phyloP scores from a whole-genome alignment of 1,140 invertebrate species.

The Hylaeus volcanicus region DNA sequence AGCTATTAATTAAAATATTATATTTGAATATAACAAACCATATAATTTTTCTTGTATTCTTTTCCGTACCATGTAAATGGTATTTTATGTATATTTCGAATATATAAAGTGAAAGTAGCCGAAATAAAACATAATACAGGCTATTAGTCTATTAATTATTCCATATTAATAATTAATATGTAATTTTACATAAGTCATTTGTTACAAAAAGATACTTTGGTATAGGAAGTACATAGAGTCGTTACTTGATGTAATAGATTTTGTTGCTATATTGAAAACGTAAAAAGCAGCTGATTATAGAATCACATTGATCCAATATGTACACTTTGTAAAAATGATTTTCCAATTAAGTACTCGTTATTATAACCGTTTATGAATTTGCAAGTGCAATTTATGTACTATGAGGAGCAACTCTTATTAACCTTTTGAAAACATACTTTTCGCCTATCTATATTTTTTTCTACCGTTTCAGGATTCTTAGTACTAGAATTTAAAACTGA shows the following conservation, averaged over 20 bases:
- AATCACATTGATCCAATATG: constrained; percentile 43
- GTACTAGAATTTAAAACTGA: background rate
- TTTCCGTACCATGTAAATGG: background rate
- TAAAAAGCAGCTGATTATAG: constrained; percentile 31
- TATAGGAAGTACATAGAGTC: constrained; percentile 33
- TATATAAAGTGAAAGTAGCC: background rate
- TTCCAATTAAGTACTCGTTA: constrained; percentile 31
- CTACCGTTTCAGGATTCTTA: background rate
- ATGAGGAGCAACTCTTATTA: constrained; percentile 2
- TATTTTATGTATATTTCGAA: background rate
- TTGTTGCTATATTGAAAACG: constrained; percentile 17
- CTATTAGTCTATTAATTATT: constrained; percentile 10
- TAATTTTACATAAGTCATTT: constrained; percentile 13
- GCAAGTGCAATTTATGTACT: constrained; percentile 12
- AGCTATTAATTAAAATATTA: background rate
- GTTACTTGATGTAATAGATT: constrained; percentile 6
- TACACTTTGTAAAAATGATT: constrained; percentile 34
- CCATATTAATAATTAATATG: background rate
- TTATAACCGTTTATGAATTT: constrained; percentile 10
- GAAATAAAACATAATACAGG: background rate
- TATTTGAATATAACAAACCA: constrained; percentile 14
- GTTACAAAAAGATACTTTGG: constrained; percentile 39
- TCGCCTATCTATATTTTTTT: background rate
- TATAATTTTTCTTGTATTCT: background rate
- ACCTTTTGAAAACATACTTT: background rate